Conservation (phyloP, 1,140 invertebrate species). For the Nasonia giraulti region DNA sequence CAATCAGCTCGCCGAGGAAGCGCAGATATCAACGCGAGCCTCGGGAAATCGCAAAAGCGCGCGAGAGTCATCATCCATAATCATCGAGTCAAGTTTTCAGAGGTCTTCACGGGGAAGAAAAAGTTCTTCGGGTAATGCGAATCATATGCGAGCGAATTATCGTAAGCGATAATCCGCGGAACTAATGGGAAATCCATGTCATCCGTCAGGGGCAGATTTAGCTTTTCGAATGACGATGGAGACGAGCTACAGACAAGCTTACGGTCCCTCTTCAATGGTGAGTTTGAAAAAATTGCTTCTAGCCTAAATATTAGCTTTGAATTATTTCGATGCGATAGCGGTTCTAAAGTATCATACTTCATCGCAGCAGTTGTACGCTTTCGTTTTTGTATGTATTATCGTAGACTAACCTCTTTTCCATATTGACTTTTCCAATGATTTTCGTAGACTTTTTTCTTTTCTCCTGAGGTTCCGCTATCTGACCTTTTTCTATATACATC, state of each 20-base stretch:
- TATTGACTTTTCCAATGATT: not conserved
- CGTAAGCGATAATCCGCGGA: conserved; percentile 12
- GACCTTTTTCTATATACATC: too few species aligned
- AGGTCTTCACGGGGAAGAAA: not conserved
- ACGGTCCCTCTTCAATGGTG: conserved; percentile 41
- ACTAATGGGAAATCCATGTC: conserved; percentile 48
- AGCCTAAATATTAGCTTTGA: too few species aligned
- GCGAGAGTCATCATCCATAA: not conserved
- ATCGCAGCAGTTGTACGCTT: not conserved
- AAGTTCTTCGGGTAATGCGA: not conserved
- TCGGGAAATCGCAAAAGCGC: not conserved
- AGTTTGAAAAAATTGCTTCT: not conserved
- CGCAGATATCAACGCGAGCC: not conserved
- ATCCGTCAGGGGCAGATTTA: conserved; percentile 46
- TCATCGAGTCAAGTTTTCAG: not conserved
- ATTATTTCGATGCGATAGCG: not conserved
- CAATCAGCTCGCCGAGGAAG: not conserved
- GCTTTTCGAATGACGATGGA: conserved; percentile 50
- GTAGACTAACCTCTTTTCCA: too few species aligned
- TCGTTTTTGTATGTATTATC: not conserved
- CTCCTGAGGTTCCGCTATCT: too few species aligned
- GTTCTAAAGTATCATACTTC: not conserved
- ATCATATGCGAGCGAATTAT: conserved; percentile 18
- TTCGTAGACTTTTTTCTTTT: not conserved
- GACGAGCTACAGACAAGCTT: conserved; percentile 43